Evolutionary conservation across 2,113 vertebrate genomes (phyloP), one percentile per base, ranked within the genome.

Genomic region (Rhodinocichla rosea): DNA sequence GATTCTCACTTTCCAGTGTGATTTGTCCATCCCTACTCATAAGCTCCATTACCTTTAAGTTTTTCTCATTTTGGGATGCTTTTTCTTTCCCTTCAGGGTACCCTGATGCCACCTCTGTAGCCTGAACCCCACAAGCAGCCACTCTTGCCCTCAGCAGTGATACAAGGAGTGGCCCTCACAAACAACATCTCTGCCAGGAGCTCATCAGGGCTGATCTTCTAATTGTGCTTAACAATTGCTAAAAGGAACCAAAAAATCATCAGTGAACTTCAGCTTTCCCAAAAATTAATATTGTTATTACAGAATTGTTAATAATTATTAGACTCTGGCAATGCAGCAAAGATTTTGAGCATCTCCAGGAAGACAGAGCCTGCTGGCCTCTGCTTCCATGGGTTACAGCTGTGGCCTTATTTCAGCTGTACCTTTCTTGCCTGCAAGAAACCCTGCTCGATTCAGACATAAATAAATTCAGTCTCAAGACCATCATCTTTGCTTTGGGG

Each of bases 161-260:
- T 5, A 1, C 68, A 88, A 76, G 8, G 23, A 95, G 56, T 9
- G 13, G 75, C 30, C 65, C 6, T 1, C 33, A 32, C 4, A 88
- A 6, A 90, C 33, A 59, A 14, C 73, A 60, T 33, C 53, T 42
- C 68, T 82, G 56, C 93, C 94, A 85, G 18, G 8, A 97, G 52
- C 88, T 81, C 82, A 80, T 76, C 78, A 89, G 56, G 85, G 90
- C 93, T 92, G 56, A 77, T 82, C 92, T 96, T 90, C 73, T 90
- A 93, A 94, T 88, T 94, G 92, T 91, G 56, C 78, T 95, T 95
- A 90, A 95, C 68, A 62, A 97, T 94, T 91, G 85, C 94, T 92
- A 73, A 96, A 97, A 97, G 94, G 77, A 96, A 83, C 56, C 83
- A 96, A 97, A 94, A 79, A 90, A 22, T 65, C 83, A 87, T 3